Base-by-base conservation (phyloP, 2,113 vertebrate genomes). In the Ploceus nigricollis region DNA sequence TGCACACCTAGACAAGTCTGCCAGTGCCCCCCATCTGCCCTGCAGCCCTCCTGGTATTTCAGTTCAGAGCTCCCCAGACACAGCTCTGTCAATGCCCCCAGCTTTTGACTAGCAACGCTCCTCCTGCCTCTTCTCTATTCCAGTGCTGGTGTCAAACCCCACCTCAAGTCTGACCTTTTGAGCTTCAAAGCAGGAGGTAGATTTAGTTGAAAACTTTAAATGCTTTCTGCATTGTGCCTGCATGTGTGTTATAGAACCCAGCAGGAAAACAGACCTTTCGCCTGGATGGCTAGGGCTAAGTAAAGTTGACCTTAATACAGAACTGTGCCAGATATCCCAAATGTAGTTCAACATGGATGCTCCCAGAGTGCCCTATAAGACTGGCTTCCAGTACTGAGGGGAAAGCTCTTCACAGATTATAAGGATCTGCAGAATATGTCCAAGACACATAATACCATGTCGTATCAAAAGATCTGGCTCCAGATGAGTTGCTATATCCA, bases 251-350 rank as follows among this genome's bases (percentile, higher is more conserved):
- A 80, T 15, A 81, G 75, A 64, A 35, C 81, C 35, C 78, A 63
- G 94, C 69, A 87, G 84, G 89, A 81, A 84, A 86, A 77, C 48
- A 87, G 71, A 82, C 61, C 63, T 91, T 83, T 82, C 1, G 44
- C 58, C 50, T 4, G 4, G 33, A 54, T 54, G 40, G 28, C 45
- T 87, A 63, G 35, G 94, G 63, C 81, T 92, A 91, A 93, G 80
- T 89, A 82, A 95, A 87, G 75, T 51, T 85, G 90, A 96, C 75
- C 79, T 93, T 93, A 87, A 95, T 95, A 87, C 27, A 76, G 73
- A 95, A 64, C 35, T 87, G 60, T 94, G 81, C 23, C 76, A 93
- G 80, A 50, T 95, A 90, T 69, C 70, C 57, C 70, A 90, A 72
- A 93, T 96, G 85, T 68, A 82, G 63, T 81, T 82, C 75, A 60